Percentiles rank a stretch among this genome's conserved stretches.
phyloP scores from a whole-genome alignment of 2,113 vertebrate genomes.

The Gobiocypris rarus region DNA sequence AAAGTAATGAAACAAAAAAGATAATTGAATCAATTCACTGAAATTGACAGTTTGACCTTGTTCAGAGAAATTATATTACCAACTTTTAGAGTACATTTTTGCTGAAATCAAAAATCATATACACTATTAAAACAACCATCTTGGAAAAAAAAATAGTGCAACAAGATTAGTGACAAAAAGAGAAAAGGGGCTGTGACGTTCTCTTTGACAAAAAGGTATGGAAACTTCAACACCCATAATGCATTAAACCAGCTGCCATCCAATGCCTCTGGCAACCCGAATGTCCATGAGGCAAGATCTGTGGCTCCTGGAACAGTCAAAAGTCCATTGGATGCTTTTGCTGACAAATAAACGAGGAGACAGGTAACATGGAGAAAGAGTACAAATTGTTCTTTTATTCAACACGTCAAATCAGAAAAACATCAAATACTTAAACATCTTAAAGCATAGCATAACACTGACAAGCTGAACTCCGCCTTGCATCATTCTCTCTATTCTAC shows the following conservation, averaged over 20 bases:
- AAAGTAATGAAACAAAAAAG: background rate
- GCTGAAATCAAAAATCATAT: too few species aligned
- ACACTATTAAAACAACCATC: too few species aligned
- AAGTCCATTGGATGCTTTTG: background rate
- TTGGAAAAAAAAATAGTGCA: too few species aligned
- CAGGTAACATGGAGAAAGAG: background rate
- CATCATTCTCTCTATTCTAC: background rate
- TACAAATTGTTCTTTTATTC: background rate
- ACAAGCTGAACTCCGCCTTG: slow-evolving; percentile 7
- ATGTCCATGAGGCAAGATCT: too few species aligned
- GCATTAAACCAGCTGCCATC: too few species aligned
- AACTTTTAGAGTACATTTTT: too few species aligned
- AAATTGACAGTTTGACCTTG: background rate
- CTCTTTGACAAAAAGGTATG: background rate
- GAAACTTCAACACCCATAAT: background rate
- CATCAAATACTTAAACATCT: background rate
- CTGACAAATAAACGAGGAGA: background rate
- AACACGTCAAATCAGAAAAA: background rate
- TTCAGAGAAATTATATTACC: background rate
- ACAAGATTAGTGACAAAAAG: background rate
- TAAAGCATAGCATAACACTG: background rate
- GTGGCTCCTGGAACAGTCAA: background rate
- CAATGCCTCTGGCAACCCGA: too few species aligned
- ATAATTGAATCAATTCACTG: background rate
- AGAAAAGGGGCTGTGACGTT: background rate